phyloP scores from a whole-genome alignment of 2,888 invertebrate species.

The Drosophila incognita region DNA sequence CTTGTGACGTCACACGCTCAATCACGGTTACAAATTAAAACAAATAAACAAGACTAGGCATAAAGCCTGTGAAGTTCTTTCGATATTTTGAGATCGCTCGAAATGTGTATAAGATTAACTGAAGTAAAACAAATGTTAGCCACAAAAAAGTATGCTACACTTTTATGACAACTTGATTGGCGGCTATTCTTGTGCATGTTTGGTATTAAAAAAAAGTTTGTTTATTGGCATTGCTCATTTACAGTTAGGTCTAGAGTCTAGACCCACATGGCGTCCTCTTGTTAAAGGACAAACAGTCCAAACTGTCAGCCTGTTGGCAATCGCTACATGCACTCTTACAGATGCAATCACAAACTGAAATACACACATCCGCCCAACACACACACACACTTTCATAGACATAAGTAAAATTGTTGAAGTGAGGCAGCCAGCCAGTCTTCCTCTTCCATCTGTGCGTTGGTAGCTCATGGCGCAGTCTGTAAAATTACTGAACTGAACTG shows the following conservation, averaged over 20 bases:
- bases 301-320: constrained; percentile 48
- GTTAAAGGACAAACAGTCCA: constrained; percentile 35
- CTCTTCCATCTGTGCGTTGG: constrained; percentile 61
- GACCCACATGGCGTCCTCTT: constrained; percentile 3
- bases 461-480: constrained; percentile 75
- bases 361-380: constrained; percentile 35
- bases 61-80: neutral
- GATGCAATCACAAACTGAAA: constrained; percentile 71
- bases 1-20: neutral
- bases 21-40: neutral
- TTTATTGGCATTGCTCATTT: constrained; percentile 41
- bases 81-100: neutral
- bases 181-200: constrained; percentile 24
- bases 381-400: neutral
- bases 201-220: constrained; percentile 15
- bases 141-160: constrained; percentile 39
- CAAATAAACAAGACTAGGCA: neutral
- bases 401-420: constrained; percentile 5
- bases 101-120: neutral
- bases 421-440: constrained; percentile 29
- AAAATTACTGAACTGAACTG: constrained; percentile 81
- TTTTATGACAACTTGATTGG: constrained; percentile 27
- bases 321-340: constrained; percentile 55
- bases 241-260: constrained; percentile 16
- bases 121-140: neutral